A percentile compares a stretch with the other conserved stretches of the same genome.
Conservation (phyloP, 2,797 vertebrate genomes). For the Euthynnus affinis region DNA sequence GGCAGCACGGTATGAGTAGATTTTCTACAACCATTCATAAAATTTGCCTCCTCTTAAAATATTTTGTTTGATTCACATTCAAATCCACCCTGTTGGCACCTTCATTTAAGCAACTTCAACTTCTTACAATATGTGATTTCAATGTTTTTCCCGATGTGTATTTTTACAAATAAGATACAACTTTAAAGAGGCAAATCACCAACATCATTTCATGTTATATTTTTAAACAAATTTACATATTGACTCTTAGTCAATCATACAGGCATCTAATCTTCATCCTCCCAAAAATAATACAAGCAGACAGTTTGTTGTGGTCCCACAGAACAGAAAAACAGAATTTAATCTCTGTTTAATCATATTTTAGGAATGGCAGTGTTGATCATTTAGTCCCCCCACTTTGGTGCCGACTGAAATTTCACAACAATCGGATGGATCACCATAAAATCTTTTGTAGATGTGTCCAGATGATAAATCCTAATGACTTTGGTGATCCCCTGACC, state of each 20-base stretch:
- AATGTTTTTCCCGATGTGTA: background rate
- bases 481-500: no score
- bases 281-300: background rate
- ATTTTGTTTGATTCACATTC: background rate
- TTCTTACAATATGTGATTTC: background rate
- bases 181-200: background rate
- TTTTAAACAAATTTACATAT: no score
- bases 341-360: no score
- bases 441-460: no score
- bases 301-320: background rate
- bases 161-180: background rate
- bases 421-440: background rate
- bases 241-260: no score
- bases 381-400: background rate
- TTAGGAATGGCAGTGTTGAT: background rate
- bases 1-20: background rate
- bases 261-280: background rate
- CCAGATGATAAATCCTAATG: no score
- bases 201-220: background rate
- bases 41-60: background rate
- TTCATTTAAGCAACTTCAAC: background rate
- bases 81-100: background rate
- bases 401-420: background rate
- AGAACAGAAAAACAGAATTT: no score
- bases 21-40: background rate